These are phyloP conservation scores for Xylophagus ater DNA, from an alignment of 2,888 invertebrate genomes.

Conservation along the genomic window DNA sequence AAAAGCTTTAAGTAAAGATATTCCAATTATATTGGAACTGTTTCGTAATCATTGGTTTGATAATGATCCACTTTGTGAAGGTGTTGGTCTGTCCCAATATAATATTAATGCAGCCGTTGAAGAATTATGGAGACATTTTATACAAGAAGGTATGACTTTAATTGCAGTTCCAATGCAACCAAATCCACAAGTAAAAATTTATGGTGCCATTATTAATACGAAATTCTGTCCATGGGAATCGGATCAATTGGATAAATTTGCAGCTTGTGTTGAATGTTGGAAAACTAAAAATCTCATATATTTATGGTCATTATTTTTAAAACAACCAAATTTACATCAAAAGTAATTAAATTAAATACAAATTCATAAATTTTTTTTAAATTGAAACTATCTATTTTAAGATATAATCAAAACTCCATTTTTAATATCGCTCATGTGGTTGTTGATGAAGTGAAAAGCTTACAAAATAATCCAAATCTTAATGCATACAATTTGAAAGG, in stretches of 20 bases:
- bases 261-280: conserved; percentile 7
- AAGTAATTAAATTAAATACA: neutral
- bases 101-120: conserved; percentile 1
- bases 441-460: conserved; percentile 5
- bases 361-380: neutral
- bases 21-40: conserved; percentile 1
- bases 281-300: conserved; percentile 8
- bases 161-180: conserved; percentile 3
- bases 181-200: neutral
- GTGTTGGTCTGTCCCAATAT: neutral
- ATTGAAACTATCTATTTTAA: neutral
- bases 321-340: conserved; percentile 7
- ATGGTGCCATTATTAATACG: conserved; percentile 4
- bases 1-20: conserved; percentile 2
- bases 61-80: conserved; percentile 2
- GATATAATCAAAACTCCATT: conserved; percentile 2
- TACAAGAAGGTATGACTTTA: conserved; percentile 5
- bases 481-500: neutral
- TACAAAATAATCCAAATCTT: conserved; percentile 2
- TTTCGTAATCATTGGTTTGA: neutral
- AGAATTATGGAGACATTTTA: conserved; percentile 5
- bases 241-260: conserved; percentile 2
- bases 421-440: conserved; percentile 9
- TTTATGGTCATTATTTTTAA: conserved; percentile 5
- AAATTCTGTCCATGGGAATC: conserved; percentile 7